Conservation (phyloP, 2,113 vertebrate species). For the Trachemys scripta region DNA sequence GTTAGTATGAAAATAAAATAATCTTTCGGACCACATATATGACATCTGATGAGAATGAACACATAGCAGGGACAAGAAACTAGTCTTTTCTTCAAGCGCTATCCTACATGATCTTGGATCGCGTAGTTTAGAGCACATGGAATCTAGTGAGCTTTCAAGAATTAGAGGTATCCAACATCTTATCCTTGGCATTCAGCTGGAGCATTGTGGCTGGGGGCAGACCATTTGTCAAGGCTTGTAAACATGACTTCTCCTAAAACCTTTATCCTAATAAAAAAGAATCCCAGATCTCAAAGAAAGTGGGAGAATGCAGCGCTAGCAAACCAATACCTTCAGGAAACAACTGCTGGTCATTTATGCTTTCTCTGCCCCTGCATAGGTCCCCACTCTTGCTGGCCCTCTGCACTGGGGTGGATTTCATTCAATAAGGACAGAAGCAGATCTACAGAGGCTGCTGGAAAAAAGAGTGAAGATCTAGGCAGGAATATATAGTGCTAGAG, state of each 20-base stretch:
- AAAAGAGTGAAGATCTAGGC: not conserved
- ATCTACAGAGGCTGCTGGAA: not conserved
- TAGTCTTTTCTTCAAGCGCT: not conserved
- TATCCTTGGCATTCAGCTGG: conserved; percentile 11
- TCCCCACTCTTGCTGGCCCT: not conserved
- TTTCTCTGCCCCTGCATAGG: conserved; percentile 56
- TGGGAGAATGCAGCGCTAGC: conserved; percentile 56
- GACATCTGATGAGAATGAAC: not conserved
- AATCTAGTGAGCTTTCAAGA: conserved; percentile 35
- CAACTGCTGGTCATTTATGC: conserved; percentile 49
- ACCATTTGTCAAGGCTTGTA: conserved; percentile 44
- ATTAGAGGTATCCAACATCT: not conserved
- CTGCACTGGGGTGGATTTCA: not conserved
- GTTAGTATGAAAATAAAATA: not conserved
- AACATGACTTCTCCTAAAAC: conserved; percentile 50
- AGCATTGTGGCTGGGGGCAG: not conserved
- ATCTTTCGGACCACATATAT: not conserved
- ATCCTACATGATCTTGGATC: conserved; percentile 60
- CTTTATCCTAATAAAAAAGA: conserved; percentile 54
- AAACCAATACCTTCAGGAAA: conserved; percentile 59
- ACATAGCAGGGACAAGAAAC: not conserved
- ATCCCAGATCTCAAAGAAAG: conserved; percentile 33
- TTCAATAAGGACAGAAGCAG: not conserved
- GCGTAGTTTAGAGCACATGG: conserved; percentile 35
- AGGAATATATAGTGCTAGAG: not conserved